Evolutionary conservation across 2,888 invertebrate species (phyloP).

Genomic region (Electrophaes corylata): DNA sequence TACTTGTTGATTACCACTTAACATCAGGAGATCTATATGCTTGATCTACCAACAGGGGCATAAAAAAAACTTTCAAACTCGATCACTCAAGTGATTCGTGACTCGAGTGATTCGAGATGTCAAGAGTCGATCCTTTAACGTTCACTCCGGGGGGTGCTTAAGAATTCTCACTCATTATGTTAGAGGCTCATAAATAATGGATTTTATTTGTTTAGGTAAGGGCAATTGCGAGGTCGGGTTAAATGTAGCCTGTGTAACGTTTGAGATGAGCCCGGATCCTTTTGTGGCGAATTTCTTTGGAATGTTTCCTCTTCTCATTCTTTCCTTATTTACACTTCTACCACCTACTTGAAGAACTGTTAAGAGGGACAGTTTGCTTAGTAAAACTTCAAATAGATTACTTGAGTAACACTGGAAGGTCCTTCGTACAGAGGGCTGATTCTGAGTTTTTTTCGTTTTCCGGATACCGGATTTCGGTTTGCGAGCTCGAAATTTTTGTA

Average conservation of each 20-base stretch:
- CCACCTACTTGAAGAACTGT: not conserved
- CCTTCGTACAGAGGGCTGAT: too few relatives aligned
- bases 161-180: slow-evolving; percentile 35
- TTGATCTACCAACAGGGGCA: too few relatives aligned
- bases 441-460: too few relatives aligned
- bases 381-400: not conserved
- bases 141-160: slow-evolving; percentile 12
- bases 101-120: not conserved
- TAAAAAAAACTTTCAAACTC: too few relatives aligned
- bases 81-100: too few relatives aligned
- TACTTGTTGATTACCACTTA: too few relatives aligned
- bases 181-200: slow-evolving; percentile 38
- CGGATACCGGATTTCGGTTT: too few relatives aligned
- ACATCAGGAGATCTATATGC: too few relatives aligned
- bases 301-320: slow-evolving; percentile 3
- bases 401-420: not conserved
- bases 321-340: slow-evolving; percentile 4
- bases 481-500: too few relatives aligned
- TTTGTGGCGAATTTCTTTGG: slow-evolving; percentile 13
- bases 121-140: not conserved
- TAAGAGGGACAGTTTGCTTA: not conserved
- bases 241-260: slow-evolving; percentile 26
- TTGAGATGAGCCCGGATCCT: slow-evolving; percentile 14
- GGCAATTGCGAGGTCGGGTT: slow-evolving; percentile 23
- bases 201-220: slow-evolving; percentile 40